A percentile compares a stretch with the other conserved stretches of the same genome.
phyloP scores from a whole-genome alignment of 1,140 invertebrate species.

The Arctopsyche grandis region DNA sequence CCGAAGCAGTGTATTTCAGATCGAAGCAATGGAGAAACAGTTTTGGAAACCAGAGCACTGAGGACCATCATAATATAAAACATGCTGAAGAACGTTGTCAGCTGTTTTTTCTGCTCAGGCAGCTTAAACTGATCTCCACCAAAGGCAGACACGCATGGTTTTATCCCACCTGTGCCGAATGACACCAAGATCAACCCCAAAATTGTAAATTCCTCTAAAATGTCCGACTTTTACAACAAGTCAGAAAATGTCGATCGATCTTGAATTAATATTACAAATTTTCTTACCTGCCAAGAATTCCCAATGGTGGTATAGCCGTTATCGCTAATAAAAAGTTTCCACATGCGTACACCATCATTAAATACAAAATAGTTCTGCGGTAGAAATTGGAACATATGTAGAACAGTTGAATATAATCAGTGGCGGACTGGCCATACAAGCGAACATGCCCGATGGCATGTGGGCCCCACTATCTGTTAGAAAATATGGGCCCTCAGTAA shows the following conservation, averaged over 20 bases:
- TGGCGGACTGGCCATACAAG: no score
- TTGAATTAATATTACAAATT: not conserved
- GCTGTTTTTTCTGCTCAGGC: slow-evolving; percentile 69
- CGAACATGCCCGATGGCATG: no score
- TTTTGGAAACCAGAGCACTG: slow-evolving; percentile 73
- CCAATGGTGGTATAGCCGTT: slow-evolving; percentile 65
- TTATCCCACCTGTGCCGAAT: slow-evolving; percentile 87
- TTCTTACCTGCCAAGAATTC: slow-evolving; percentile 55
- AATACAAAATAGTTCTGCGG: slow-evolving; percentile 75
- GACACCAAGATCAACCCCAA: slow-evolving; percentile 75
- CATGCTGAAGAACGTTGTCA: slow-evolving; percentile 75
- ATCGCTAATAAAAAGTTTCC: slow-evolving; percentile 79
- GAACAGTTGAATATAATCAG: no score
- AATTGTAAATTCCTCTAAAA: slow-evolving; percentile 65
- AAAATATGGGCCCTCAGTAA: no score
- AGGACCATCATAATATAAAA: slow-evolving; percentile 77
- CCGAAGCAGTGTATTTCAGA: slow-evolving; percentile 74
- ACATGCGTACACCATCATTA: slow-evolving; percentile 80
- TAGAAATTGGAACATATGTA: slow-evolving; percentile 21
- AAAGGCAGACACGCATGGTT: slow-evolving; percentile 90
- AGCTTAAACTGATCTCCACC: slow-evolving; percentile 88
- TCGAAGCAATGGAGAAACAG: slow-evolving; percentile 74
- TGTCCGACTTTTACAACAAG: not conserved
- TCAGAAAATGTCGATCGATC: not conserved
- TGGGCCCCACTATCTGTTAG: no score